Evolutionary conservation across 1,140 invertebrate species (phyloP).

Genomic region (Leptinotarsa defecta): DNA sequence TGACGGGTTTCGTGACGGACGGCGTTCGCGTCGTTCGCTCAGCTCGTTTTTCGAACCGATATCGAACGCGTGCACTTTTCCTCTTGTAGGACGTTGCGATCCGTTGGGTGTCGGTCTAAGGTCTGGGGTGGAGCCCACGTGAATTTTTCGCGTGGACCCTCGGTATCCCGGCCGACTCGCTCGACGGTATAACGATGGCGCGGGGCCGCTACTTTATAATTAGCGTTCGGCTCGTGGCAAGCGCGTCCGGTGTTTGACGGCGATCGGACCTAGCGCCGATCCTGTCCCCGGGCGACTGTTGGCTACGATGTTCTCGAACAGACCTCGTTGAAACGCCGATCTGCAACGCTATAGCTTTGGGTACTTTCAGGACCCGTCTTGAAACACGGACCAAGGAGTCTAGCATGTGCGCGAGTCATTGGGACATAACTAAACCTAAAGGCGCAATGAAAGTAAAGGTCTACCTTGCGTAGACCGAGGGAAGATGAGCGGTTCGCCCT

Average conservation of each 20-base stretch:
- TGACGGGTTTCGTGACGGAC: conserved; percentile 61
- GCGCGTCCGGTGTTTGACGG: conserved; percentile 30
- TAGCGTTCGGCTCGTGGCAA: conserved; percentile 59
- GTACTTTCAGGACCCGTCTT: conserved; percentile 82
- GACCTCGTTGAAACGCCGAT: conserved; percentile 52
- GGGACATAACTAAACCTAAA: conserved; percentile 66
- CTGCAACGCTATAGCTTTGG: conserved; percentile 64
- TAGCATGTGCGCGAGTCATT: conserved; percentile 81
- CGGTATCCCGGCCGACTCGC: conserved; percentile 40
- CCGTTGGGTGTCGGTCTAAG: conserved; percentile 56
- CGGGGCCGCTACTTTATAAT: conserved; percentile 9
- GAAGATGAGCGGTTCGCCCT: conserved; percentile 36
- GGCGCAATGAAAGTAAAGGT: conserved; percentile 52
- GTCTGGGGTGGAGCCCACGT: conserved; percentile 47
- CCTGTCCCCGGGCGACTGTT: neutral
- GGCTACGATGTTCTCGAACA: conserved; percentile 54
- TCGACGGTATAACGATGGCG: conserved; percentile 45
- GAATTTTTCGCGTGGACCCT: conserved; percentile 37
- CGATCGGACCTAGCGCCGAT: conserved; percentile 32
- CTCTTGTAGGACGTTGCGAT: conserved; percentile 60
- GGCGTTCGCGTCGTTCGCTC: conserved; percentile 42
- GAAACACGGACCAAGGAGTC: conserved; percentile 94
- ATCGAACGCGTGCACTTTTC: conserved; percentile 60
- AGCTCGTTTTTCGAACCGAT: conserved; percentile 45
- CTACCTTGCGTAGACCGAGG: conserved; percentile 53